phyloP scores from a whole-genome alignment of 2,797 vertebrate species.

The Mareca strepera region DNA sequence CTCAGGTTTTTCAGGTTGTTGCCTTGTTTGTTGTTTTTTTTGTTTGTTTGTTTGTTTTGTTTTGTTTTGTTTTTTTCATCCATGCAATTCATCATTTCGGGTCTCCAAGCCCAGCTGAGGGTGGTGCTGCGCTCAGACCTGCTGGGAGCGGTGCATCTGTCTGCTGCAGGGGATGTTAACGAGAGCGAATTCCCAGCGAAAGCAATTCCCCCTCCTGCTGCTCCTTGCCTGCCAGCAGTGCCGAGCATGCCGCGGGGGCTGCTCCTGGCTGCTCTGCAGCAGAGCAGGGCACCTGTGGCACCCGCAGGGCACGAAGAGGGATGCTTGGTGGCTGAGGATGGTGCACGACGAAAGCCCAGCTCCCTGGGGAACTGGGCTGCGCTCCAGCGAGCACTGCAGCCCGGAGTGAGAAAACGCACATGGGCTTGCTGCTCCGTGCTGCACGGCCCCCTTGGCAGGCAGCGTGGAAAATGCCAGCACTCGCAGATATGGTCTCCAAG shows the following conservation, averaged over 20 bases:
- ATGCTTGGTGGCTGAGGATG: rapidly evolving
- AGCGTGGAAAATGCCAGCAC: conserved; percentile 45
- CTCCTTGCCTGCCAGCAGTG: not conserved
- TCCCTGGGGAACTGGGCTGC: not conserved
- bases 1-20: not conserved
- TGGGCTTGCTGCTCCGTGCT: not conserved
- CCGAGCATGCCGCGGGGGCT: rapidly evolving
- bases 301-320: not conserved
- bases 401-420: rapidly evolving
- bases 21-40: not conserved
- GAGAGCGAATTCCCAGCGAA: not conserved
- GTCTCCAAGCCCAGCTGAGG: not conserved
- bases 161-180: rapidly evolving
- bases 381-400: not conserved
- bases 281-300: not conserved
- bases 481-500: conserved; percentile 43
- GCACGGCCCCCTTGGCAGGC: conserved; percentile 50
- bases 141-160: rapidly evolving
- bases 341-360: not conserved
- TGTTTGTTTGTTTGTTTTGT: rapidly evolving
- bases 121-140: not conserved
- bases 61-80: not conserved
- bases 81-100: not conserved
- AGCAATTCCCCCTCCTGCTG: not conserved
- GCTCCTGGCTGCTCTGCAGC: not conserved